phyloP scores from a whole-genome alignment of 2,888 invertebrate genomes.

The Adelognathus sp. region DNA sequence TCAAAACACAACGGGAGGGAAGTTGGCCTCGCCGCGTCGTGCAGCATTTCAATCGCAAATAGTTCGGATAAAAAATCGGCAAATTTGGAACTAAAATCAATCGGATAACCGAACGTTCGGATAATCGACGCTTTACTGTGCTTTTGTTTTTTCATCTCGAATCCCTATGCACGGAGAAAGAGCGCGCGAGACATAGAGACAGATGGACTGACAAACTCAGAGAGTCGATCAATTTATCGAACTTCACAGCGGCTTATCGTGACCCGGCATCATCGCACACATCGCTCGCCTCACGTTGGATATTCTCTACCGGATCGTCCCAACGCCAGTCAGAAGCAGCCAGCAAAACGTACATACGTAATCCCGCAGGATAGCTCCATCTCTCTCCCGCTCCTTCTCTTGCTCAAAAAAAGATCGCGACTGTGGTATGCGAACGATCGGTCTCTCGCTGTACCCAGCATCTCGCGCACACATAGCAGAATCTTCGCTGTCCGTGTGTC shows the following conservation, averaged over 20 bases:
- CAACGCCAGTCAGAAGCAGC: background rate
- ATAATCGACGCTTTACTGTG: no score
- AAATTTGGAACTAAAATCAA: no score
- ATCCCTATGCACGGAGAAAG: no score
- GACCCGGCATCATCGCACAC: constrained; percentile 42
- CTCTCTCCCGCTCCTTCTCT: constrained; percentile 20
- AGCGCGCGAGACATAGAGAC: constrained; percentile 13
- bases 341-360: constrained; percentile 27
- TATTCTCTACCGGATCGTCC: constrained; percentile 24
- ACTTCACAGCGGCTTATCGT: constrained; percentile 45
- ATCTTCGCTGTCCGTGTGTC: background rate
- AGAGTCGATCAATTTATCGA: constrained; percentile 42
- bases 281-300: constrained; percentile 11
- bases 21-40: no score
- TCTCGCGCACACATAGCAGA: background rate
- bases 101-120: no score
- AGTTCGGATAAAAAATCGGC: no score
- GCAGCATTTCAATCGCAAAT: no score
- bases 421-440: constrained; percentile 45
- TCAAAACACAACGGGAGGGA: no score
- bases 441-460: constrained; percentile 9
- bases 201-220: background rate
- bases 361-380: constrained; percentile 24
- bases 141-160: no score
- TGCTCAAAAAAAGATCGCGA: constrained; percentile 32